A percentile compares a stretch with the other conserved stretches of the same genome.
Evolutionary conservation across 2,888 invertebrate species (phyloP).

Genomic region (Aspidiotus rigidus): DNA sequence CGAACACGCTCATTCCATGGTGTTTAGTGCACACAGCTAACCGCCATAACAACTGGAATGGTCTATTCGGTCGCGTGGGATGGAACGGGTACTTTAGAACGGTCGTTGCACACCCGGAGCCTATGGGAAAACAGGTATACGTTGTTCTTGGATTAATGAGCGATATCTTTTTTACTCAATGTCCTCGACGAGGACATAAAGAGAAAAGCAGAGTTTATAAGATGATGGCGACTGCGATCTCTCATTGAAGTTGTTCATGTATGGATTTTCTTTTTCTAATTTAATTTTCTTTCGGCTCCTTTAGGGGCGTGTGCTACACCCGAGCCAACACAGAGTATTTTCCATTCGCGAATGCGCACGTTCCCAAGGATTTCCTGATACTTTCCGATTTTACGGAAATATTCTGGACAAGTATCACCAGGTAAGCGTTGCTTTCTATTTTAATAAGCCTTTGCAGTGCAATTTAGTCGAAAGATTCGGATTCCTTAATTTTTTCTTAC

Average conservation of each 20-base stretch:
- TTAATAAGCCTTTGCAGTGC: too few relatives aligned
- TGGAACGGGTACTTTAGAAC: slow-evolving; percentile 81
- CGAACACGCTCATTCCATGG: slow-evolving; percentile 79
- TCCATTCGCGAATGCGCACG: slow-evolving; percentile 78
- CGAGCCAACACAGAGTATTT: slow-evolving; percentile 69
- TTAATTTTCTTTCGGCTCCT: slow-evolving; percentile 27
- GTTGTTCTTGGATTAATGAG: too few relatives aligned
- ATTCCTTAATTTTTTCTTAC: too few relatives aligned
- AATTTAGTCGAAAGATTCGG: too few relatives aligned
- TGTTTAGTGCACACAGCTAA: slow-evolving; percentile 79
- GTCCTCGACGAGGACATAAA: too few relatives aligned
- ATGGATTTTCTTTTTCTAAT: slow-evolving; percentile 30
- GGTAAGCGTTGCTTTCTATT: slow-evolving; percentile 39
- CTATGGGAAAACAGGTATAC: slow-evolving; percentile 72
- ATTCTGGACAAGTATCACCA: slow-evolving; percentile 68
- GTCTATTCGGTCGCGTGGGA: slow-evolving; percentile 67
- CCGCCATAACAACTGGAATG: slow-evolving; percentile 77
- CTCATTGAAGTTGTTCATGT: neutral
- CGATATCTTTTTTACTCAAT: too few relatives aligned
- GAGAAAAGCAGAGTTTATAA: too few relatives aligned
- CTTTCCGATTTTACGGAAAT: slow-evolving; percentile 63
- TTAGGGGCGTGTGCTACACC: slow-evolving; percentile 69
- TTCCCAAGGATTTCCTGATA: slow-evolving; percentile 75
- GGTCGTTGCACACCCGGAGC: slow-evolving; percentile 76
- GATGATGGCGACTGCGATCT: neutral